Evolutionary conservation across 2,888 invertebrate species (phyloP), one percentile per base, ranked within the genome.

Genomic region (Drosophila anomelani): DNA sequence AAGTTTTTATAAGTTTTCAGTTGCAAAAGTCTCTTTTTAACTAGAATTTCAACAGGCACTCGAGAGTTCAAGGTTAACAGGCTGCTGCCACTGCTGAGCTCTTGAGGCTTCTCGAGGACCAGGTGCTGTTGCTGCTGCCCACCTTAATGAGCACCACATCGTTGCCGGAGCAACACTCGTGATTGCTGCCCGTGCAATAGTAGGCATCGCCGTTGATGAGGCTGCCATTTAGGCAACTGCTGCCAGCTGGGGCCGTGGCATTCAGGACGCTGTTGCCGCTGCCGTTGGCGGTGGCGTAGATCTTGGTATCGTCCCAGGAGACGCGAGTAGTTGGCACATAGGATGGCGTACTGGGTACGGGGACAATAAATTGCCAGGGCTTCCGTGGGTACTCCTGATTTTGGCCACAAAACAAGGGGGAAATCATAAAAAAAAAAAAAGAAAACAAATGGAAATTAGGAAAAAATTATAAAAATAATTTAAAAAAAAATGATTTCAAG

Each of bases 61-160:
- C 46, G n/a, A 80, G 74, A 75, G 83, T 78, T 89, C 79, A 88
- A 88, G 88, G 85, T 55, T 53, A 43, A 53, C 43, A 9, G 29
- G 12, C 44, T 43, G 12, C 44, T 43, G n/a, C 49, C 32, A 34
- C 58, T 58, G 38, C 12, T 58, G n/a, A 58, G 60, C 60, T 12
- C 41, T 59, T 59, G 23, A 59, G 32, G 32, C 41, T 26, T 15
- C 32, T 44, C 20, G 17, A 66, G 51, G 12, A 66, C 66, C 66
- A 29, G 66, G 15, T 64, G 81, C 49, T 15, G 20, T 20, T 20
- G 51, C 49, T 15, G 51, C 10, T 64, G 81, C 87, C 77, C 86
- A 92, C 93, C 93, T 92, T 93, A 70, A 92, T 92, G 81, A 92
- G 88, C 75, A 92, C 93, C 83, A 92, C 90, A 89, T 93, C 93